Evolutionary conservation across 1,140 invertebrate genomes (phyloP).

Genomic region (Dryas iulia): DNA sequence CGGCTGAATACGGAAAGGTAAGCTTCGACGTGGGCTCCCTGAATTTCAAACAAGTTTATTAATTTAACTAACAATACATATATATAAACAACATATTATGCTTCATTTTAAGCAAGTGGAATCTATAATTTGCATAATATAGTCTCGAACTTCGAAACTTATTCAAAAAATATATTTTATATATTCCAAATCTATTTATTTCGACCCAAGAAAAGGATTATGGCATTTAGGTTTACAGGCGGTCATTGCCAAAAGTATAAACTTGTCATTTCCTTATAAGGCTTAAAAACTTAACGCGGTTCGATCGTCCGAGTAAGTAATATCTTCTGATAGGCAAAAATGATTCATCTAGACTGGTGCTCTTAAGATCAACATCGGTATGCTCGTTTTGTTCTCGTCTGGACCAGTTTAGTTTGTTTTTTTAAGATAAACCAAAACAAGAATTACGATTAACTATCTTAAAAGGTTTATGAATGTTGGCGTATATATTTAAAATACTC

Average conservation of each 20-base stretch:
- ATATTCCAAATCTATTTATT: background rate
- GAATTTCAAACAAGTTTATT: background rate
- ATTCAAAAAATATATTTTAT: background rate
- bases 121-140: no score
- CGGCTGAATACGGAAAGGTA: conserved; percentile 77
- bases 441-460: background rate
- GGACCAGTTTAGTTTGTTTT: conserved; percentile 45
- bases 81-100: no score
- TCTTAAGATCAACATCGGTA: conserved; percentile 55
- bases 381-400: conserved; percentile 39
- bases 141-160: background rate
- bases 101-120: background rate
- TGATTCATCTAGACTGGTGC: conserved; percentile 43
- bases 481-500: background rate
- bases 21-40: conserved; percentile 31
- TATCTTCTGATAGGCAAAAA: conserved; percentile 52
- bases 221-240: conserved; percentile 36
- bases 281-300: conserved; percentile 60
- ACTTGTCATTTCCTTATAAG: conserved; percentile 70
- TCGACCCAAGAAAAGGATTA: conserved; percentile 17
- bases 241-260: conserved; percentile 73
- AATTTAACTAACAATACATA: background rate
- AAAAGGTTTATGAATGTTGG: background rate
- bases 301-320: conserved; percentile 45
- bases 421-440: conserved; percentile 3